A percentile compares a stretch with the other conserved stretches of the same genome.
Conservation (phyloP, 2,113 vertebrate species). For the Campylomormyrus tamandua region DNA sequence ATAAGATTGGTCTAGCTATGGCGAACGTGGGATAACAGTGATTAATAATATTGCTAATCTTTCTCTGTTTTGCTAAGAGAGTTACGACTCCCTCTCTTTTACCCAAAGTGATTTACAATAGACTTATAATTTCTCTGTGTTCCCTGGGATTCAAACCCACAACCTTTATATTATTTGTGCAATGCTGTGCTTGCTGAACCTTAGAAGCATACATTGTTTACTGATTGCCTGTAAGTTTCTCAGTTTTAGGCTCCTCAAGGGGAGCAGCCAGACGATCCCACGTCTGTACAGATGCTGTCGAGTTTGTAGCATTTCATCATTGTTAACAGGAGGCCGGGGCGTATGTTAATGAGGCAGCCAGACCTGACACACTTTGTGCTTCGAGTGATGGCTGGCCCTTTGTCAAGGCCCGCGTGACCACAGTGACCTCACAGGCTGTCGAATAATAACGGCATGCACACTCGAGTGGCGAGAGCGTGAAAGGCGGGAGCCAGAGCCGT, state of each 20-base stretch:
- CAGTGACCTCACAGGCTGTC: slow-evolving; percentile 49
- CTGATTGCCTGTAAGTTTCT: background rate
- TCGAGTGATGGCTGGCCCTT: slow-evolving; percentile 47
- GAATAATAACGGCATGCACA: slow-evolving; percentile 59
- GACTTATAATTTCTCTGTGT: background rate
- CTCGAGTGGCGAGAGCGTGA: slow-evolving; percentile 51
- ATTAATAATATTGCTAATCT: background rate
- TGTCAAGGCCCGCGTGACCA: slow-evolving; percentile 45
- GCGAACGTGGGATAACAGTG: background rate
- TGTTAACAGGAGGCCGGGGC: background rate
- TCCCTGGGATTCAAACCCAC: background rate
- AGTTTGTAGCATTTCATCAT: background rate
- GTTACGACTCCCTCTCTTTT: background rate
- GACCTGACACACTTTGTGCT: slow-evolving; percentile 30
- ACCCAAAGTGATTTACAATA: background rate
- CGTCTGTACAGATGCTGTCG: slow-evolving; percentile 5
- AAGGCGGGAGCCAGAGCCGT: slow-evolving; percentile 42
- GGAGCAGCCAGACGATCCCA: background rate
- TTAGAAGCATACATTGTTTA: background rate
- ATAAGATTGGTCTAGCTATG: background rate
- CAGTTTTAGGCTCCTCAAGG: background rate
- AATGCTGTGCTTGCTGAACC: background rate
- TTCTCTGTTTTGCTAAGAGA: background rate
- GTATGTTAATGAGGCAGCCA: slow-evolving; percentile 26
- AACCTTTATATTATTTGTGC: background rate